Evolutionary conservation across 2,113 vertebrate genomes (phyloP).

Genomic region (Picathartes gymnocephalus): DNA sequence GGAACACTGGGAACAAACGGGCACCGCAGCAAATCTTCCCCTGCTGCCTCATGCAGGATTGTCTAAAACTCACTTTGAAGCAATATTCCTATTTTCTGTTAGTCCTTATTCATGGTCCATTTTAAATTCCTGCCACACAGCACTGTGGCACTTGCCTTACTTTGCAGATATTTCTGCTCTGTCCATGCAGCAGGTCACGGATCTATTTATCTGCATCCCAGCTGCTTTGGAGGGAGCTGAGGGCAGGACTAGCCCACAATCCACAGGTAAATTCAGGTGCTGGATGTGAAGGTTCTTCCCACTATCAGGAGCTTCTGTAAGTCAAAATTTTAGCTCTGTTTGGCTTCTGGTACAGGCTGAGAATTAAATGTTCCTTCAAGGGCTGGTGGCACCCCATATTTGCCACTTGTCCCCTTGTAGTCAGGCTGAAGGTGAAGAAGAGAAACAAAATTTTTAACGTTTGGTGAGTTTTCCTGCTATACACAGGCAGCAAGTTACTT

Average conservation of each 20-base stretch:
- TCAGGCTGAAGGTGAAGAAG: not conserved
- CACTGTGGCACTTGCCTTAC: fast-evolving
- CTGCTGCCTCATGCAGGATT: not conserved
- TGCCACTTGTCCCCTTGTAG: not conserved
- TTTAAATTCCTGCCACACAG: not conserved
- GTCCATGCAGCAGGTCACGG: not conserved
- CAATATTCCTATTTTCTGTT: fast-evolving
- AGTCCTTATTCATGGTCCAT: not conserved
- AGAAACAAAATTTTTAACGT: not conserved
- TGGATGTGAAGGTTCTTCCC: not conserved
- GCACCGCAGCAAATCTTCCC: not conserved
- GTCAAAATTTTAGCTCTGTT: not conserved
- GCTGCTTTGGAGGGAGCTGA: not conserved
- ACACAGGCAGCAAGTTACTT: not conserved
- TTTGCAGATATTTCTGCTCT: not conserved
- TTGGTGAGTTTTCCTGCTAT: fast-evolving
- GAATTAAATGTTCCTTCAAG: not conserved
- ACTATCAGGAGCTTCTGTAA: not conserved
- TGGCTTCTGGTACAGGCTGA: not conserved
- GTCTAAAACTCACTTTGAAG: not conserved
- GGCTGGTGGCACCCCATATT: not conserved
- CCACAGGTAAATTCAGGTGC: not conserved
- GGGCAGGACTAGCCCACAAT: not conserved
- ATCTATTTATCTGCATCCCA: not conserved
- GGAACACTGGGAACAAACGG: not conserved